Conservation (phyloP, 1,140 invertebrate genomes). For the Lasioglossum baleicum region DNA sequence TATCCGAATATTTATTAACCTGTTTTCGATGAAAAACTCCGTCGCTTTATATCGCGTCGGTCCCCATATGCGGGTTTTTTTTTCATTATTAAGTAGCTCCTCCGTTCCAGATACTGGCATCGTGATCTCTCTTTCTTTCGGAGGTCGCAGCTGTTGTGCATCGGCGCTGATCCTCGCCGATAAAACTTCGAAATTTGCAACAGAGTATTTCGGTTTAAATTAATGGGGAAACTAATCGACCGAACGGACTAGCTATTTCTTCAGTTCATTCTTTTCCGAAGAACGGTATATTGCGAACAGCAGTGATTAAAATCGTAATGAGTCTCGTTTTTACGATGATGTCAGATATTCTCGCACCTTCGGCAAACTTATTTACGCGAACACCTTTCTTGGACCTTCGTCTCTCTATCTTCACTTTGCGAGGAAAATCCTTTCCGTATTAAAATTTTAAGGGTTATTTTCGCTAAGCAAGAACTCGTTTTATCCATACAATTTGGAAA, state of each 20-base stretch:
- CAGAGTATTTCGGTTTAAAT: not conserved
- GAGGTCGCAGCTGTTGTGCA: slow-evolving; percentile 44
- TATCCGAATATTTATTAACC: not conserved
- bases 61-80: not conserved
- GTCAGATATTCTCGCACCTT: too few species aligned
- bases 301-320: too few species aligned
- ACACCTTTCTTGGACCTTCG: too few species aligned
- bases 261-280: too few species aligned
- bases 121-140: slow-evolving; percentile 17
- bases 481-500: too few species aligned
- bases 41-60: not conserved
- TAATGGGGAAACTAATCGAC: slow-evolving; percentile 13
- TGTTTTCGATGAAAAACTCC: not conserved
- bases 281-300: too few species aligned
- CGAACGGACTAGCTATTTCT: not conserved
- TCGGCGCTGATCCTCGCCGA: slow-evolving; percentile 34
- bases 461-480: too few species aligned
- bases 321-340: too few species aligned
- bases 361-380: too few species aligned
- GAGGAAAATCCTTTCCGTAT: too few species aligned
- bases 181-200: slow-evolving; percentile 44
- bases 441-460: too few species aligned
- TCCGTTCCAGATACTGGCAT: not conserved
- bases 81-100: slow-evolving; percentile 11
- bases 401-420: too few species aligned